Conservation (phyloP, 2,888 invertebrate genomes). For the Seira musarum region DNA sequence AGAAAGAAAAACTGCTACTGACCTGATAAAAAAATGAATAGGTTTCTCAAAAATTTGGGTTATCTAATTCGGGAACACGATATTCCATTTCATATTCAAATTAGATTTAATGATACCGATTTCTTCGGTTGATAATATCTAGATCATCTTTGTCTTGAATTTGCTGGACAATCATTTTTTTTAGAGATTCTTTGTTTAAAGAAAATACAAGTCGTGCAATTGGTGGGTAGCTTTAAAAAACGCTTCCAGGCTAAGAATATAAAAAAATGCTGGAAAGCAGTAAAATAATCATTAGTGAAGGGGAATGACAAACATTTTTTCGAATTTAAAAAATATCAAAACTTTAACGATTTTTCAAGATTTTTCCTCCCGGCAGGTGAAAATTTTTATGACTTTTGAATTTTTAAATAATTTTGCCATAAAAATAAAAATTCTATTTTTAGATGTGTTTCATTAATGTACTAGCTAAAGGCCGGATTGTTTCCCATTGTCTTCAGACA, state of each 20-base stretch:
- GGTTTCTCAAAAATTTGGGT: background rate
- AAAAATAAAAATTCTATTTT: slow-evolving; percentile 29
- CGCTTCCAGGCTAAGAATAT: no score
- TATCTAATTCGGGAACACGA: slow-evolving; percentile 33
- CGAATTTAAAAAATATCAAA: background rate
- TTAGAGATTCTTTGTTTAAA: no score
- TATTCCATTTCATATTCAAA: slow-evolving; percentile 46
- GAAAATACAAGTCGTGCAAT: no score
- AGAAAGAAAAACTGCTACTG: background rate
- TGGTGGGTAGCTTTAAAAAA: no score
- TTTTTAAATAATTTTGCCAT: slow-evolving; percentile 40
- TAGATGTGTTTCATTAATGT: no score
- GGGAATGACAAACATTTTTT: background rate
- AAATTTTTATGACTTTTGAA: background rate
- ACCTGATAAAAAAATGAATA: slow-evolving; percentile 9
- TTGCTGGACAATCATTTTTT: no score
- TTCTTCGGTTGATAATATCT: slow-evolving; percentile 8
- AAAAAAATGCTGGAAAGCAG: no score
- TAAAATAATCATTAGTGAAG: background rate
- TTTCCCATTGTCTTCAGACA: no score
- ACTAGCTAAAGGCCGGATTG: no score
- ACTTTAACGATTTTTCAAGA: no score
- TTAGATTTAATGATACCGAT: slow-evolving; percentile 43
- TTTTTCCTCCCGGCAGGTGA: no score
- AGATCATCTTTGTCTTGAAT: background rate